A percentile compares a stretch with the other conserved stretches of the same genome.
Conservation (phyloP, 2,888 invertebrate genomes). For the Drosophila mulleri region DNA sequence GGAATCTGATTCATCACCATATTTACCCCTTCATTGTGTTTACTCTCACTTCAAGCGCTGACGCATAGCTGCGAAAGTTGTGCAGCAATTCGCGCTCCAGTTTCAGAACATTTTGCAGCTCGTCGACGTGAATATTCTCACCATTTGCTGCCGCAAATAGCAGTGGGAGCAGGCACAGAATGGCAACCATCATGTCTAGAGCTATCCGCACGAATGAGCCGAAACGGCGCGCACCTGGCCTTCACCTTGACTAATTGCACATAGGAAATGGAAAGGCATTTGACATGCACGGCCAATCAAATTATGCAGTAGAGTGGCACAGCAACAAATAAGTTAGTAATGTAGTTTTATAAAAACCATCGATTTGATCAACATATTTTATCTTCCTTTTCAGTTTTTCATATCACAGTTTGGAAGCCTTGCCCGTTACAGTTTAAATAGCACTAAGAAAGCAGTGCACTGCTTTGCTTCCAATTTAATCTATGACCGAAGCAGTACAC, state of each 20-base stretch:
- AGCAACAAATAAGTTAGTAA: background rate
- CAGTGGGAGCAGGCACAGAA: constrained; percentile 15
- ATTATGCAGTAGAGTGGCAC: background rate
- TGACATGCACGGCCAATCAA: constrained; percentile 5
- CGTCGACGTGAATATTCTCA: background rate
- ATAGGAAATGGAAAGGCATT: background rate
- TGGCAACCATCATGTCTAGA: constrained; percentile 9
- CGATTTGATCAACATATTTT: no score
- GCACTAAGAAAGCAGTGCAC: background rate
- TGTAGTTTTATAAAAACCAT: background rate
- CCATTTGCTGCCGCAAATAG: background rate
- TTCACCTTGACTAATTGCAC: background rate
- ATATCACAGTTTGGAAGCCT: constrained; percentile 3
- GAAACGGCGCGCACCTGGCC: background rate
- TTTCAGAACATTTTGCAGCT: constrained; percentile 7
- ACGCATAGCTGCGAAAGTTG: constrained; percentile 29
- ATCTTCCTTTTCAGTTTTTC: no score
- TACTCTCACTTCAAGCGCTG: constrained; percentile 29
- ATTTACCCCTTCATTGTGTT: constrained; percentile 36
- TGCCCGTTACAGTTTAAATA: background rate
- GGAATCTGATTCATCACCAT: no score
- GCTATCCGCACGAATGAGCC: background rate
- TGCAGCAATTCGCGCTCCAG: constrained; percentile 22
- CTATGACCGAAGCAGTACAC: background rate
- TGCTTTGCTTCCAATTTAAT: background rate